These are phyloP conservation scores for Tanypteryx hageni DNA, from an alignment of 2,888 invertebrate genomes.

Conservation along the genomic window DNA sequence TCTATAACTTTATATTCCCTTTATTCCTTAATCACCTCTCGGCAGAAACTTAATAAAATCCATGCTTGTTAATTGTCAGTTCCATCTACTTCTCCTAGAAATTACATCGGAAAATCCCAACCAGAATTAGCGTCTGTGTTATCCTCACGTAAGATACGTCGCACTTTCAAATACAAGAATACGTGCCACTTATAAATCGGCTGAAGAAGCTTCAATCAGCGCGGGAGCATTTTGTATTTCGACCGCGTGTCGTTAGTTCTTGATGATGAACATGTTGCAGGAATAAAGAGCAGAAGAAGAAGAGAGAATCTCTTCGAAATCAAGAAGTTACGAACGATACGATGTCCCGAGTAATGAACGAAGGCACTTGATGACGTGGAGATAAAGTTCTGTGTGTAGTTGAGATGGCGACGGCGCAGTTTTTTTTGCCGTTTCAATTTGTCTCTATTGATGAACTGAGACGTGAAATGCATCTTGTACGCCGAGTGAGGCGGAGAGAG, in stretches of 20 bases:
- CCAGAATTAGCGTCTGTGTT: not conserved
- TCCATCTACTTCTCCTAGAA: not conserved
- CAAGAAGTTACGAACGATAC: not conserved
- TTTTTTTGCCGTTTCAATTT: constrained; percentile 39
- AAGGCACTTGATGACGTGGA: not conserved
- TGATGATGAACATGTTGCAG: not conserved
- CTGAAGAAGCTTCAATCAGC: constrained; percentile 18
- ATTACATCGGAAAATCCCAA: not conserved
- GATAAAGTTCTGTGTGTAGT: not conserved
- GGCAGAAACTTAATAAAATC: too few relatives aligned
- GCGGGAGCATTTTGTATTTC: not conserved
- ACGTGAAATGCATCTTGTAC: constrained; percentile 31
- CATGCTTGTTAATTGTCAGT: not conserved
- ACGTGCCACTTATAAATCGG: not conserved
- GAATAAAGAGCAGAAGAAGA: not conserved
- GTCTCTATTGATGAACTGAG: constrained; percentile 33
- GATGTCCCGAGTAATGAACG: constrained; percentile 1
- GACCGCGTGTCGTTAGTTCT: not conserved
- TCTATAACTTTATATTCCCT: too few relatives aligned
- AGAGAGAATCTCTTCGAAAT: not conserved
- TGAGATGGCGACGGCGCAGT: not conserved
- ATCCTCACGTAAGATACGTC: too few relatives aligned
- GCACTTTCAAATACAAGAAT: too few relatives aligned
- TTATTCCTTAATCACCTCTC: too few relatives aligned
- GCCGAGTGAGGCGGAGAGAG: not conserved